Base-by-base conservation (phyloP, 1,140 invertebrate genomes). In the Melitaea cinxia region DNA sequence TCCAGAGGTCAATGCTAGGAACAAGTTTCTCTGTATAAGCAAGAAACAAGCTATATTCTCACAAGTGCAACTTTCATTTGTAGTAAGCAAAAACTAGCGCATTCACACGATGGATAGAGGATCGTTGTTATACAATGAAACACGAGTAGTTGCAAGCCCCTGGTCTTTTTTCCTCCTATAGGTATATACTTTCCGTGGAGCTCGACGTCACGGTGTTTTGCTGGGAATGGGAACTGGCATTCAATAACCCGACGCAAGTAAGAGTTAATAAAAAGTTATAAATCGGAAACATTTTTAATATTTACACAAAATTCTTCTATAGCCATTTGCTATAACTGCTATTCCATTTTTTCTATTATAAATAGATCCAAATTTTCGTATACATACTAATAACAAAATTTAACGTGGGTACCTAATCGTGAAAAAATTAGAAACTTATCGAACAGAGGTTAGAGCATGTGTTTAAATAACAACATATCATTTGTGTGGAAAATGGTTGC, bases 21-120 rank as follows among this genome's bases (percentile, higher is more conserved):
- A 77, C 78, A 75, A 76, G 85, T 89, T 88, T 89, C 83, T 81
- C 80, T 77, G 57, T 63, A 68, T 67, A 69, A 69, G 68, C 73
- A 80, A 83, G 66, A 85, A 78, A 77, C 73, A 50, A 76, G 77
- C 78, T 77, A 77, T 65, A 75, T 88, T 90, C 88, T 83, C 88
- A 90, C 83, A 85, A 72, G 73, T 82, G 73, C 73, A 82, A 90
- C 88, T 90, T 90, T 90, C 88, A 86, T 90, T 88, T 83, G 76
- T 80, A 82, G 58, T 74, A 72, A 78, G 73, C 77, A 88, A 89
- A 82, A 87, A 88, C 68, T 80, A 59, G 72, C 73, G 67, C 70
- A 59, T 85, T 89, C 88, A 82, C 85, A 88, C 88, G 85, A 73
- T 69, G 64, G 50, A 61, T 61, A 37, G 57, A 37, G 21, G 64